Evolutionary conservation across 2,797 vertebrate species (phyloP).

Genomic region (Pipistrellus pipistrellus): DNA sequence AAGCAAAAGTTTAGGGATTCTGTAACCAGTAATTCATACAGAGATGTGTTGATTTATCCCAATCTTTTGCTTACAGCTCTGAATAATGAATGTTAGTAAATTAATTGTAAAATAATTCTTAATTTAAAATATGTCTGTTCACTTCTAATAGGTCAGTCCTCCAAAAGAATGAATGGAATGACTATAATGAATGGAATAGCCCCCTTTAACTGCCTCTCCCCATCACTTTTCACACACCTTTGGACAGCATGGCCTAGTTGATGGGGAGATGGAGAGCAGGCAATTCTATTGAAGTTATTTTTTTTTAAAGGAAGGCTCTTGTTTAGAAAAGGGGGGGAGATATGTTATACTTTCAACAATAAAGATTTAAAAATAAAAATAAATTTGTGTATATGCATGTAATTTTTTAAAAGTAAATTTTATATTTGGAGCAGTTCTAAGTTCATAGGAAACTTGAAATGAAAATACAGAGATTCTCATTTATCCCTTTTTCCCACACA

Average conservation of each 20-base stretch:
- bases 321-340: background rate
- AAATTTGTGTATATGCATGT: background rate
- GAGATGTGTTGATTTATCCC: background rate
- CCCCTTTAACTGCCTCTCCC: background rate
- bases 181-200: background rate
- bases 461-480: background rate
- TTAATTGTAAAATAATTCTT: background rate
- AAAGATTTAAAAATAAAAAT: background rate
- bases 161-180: background rate
- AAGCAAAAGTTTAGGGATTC: background rate
- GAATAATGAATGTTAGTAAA: conserved; percentile 28
- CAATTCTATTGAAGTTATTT: background rate
- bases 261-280: background rate
- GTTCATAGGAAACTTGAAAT: background rate
- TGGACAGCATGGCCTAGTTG: background rate
- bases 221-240: background rate
- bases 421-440: background rate
- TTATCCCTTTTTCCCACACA: fast-evolving
- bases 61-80: conserved; percentile 4
- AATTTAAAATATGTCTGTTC: background rate
- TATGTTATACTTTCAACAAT: too few species aligned
- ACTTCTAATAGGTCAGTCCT: background rate
- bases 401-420: background rate
- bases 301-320: background rate
- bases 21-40: background rate